Percentiles rank a stretch among this genome's conserved stretches.
Evolutionary conservation across 2,888 invertebrate genomes (phyloP).

Genomic region (Drosophila neonasuta): DNA sequence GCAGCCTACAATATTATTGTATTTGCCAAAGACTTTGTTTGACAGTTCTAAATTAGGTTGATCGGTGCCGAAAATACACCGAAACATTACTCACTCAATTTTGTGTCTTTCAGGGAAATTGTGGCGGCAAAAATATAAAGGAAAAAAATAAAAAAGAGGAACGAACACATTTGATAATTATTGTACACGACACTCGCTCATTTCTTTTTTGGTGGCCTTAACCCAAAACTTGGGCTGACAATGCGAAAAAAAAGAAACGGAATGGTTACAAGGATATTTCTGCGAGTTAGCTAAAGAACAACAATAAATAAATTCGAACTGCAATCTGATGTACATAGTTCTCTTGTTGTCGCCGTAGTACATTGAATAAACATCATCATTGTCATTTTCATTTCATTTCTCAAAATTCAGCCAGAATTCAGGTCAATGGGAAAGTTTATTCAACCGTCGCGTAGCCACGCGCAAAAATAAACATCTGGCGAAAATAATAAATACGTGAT

Average conservation of each 20-base stretch:
- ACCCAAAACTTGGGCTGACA: constrained; percentile 40
- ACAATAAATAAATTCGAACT: constrained; percentile 14
- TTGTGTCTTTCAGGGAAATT: constrained; percentile 1
- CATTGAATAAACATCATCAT: background rate
- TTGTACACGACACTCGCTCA: constrained; percentile 35
- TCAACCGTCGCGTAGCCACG: constrained; percentile 49
- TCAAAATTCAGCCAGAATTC: constrained; percentile 47
- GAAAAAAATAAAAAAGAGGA: constrained; percentile 5
- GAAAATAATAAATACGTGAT: constrained; percentile 9
- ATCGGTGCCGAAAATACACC: constrained; percentile 40
- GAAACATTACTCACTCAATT: constrained; percentile 46
- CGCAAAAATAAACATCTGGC: constrained; percentile 41
- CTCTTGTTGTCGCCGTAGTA: background rate
- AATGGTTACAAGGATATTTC: constrained; percentile 54
- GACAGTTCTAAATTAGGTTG: constrained; percentile 69
- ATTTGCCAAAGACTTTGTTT: constrained; percentile 50
- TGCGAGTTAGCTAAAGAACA: background rate
- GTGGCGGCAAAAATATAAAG: constrained; percentile 28
- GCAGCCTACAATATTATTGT: constrained; percentile 22
- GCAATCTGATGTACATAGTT: constrained; percentile 20
- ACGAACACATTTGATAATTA: constrained; percentile 36
- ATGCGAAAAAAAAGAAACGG: constrained; percentile 6
- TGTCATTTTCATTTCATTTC: constrained; percentile 19
- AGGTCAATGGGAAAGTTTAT: constrained; percentile 75
- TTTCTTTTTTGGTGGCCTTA: constrained; percentile 32